These are phyloP conservation scores for Tapirus terrestris DNA, from an alignment of 2,113 vertebrate species.

Conservation along the genomic window DNA sequence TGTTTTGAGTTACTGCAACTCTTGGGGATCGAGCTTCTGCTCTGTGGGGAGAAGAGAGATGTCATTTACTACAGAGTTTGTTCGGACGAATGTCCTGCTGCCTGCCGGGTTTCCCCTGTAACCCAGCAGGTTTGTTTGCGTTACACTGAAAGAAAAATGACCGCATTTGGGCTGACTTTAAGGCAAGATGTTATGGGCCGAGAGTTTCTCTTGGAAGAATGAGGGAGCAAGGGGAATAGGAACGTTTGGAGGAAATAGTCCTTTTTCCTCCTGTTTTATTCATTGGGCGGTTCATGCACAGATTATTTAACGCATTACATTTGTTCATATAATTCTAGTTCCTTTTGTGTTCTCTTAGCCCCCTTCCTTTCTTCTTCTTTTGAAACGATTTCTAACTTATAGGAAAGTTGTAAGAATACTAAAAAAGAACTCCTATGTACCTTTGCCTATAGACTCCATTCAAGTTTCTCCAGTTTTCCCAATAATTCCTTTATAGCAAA, in stretches of 20 bases:
- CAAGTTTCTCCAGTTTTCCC: neutral
- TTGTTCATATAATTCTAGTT: neutral
- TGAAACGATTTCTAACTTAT: neutral
- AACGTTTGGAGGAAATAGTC: constrained; percentile 1
- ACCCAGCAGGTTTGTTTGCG: constrained; percentile 17
- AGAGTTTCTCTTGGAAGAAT: constrained; percentile 43
- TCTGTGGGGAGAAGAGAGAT: constrained; percentile 52
- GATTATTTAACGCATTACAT: neutral
- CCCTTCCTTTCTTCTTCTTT: neutral
- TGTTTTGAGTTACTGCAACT: constrained; percentile 70
- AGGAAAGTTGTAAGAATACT: neutral
- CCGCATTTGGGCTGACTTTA: constrained; percentile 59
- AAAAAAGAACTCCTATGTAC: neutral
- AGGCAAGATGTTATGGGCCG: neutral
- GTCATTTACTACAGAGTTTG: constrained; percentile 53
- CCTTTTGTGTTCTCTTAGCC: neutral
- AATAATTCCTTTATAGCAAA: neutral
- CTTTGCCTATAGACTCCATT: neutral
- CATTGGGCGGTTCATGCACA: neutral
- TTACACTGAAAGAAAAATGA: constrained; percentile 52
- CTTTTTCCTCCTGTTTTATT: neutral
- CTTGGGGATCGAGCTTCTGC: constrained; percentile 3
- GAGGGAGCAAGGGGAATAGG: neutral
- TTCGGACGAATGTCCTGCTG: neutral
- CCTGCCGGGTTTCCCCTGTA: neutral